These are phyloP conservation scores for Parnassius smintheus DNA, from an alignment of 2,888 invertebrate species.

Conservation along the genomic window DNA sequence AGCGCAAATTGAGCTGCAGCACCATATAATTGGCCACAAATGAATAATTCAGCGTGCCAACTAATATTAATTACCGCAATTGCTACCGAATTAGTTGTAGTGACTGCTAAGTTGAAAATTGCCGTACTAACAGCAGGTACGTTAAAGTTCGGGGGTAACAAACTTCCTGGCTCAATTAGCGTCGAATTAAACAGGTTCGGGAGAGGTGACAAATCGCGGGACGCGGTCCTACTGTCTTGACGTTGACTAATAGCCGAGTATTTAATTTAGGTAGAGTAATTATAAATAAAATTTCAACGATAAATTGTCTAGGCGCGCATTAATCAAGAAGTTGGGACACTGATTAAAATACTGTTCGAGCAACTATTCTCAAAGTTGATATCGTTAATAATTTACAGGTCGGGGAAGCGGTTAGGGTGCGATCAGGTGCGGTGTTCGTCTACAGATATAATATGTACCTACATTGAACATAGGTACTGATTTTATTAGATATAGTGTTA, in stretches of 20 bases:
- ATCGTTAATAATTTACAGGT: constrained; percentile 78
- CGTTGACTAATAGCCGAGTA: constrained; percentile 75
- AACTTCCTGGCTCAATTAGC: constrained; percentile 76
- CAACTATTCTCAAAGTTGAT: constrained; percentile 78
- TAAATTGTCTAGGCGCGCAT: constrained; percentile 76
- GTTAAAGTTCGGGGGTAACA: constrained; percentile 51
- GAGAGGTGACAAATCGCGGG: constrained; percentile 78
- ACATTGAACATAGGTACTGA: constrained; percentile 13
- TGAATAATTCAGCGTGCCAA: constrained; percentile 54
- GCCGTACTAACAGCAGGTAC: constrained; percentile 53
- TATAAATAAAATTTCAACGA: constrained; percentile 81
- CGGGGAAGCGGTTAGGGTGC: constrained; percentile 53
- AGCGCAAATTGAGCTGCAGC: background rate
- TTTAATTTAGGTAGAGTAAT: constrained; percentile 78
- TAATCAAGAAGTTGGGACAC: constrained; percentile 82
- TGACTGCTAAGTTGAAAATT: constrained; percentile 61
- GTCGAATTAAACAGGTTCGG: constrained; percentile 71
- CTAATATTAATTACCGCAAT: constrained; percentile 55
- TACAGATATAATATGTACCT: background rate
- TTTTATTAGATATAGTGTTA: constrained; percentile 16
- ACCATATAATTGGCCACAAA: constrained; percentile 27
- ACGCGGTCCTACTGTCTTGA: constrained; percentile 66
- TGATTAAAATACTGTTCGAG: constrained; percentile 81
- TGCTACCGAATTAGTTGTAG: constrained; percentile 46
- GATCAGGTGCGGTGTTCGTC: constrained; percentile 57